phyloP scores from a whole-genome alignment of 2,888 invertebrate species.

The Epinotia ramella region DNA sequence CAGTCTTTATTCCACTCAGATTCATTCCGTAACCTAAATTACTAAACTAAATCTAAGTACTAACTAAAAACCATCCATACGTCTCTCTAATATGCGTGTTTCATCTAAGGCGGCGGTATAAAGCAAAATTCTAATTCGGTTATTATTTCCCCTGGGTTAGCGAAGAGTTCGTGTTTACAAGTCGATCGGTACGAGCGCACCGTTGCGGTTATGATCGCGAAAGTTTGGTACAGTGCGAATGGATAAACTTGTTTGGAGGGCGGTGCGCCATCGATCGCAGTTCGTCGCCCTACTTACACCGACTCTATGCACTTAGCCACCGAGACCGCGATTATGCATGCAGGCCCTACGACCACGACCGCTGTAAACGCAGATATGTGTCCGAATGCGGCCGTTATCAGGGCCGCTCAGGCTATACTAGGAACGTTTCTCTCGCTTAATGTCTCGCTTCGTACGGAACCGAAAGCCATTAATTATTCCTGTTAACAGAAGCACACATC shows the following conservation, averaged over 20 bases:
- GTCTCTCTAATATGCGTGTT: neutral
- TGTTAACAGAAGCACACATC: conserved; percentile 35
- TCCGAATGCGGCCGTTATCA: conserved; percentile 34
- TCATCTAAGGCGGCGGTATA: conserved; percentile 1
- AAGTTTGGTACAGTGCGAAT: conserved; percentile 81
- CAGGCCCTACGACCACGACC: conserved; percentile 33
- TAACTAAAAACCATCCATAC: no score
- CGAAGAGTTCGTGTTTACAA: conserved; percentile 39
- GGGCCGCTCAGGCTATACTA: conserved; percentile 21
- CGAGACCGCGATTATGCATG: conserved; percentile 45
- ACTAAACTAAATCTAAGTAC: no score
- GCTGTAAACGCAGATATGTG: conserved; percentile 34
- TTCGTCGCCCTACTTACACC: conserved; percentile 84
- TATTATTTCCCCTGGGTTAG: neutral
- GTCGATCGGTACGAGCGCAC: conserved; percentile 47
- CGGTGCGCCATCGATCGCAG: conserved; percentile 81
- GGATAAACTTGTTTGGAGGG: conserved; percentile 81
- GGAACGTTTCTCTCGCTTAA: conserved; percentile 26
- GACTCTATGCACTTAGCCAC: conserved; percentile 74
- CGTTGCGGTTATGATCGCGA: conserved; percentile 74
- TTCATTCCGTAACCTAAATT: no score
- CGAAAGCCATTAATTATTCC: conserved; percentile 33
- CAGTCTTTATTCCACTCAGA: no score
- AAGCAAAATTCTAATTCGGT: conserved; percentile 1
- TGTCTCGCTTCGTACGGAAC: conserved; percentile 19